Percentiles rank a stretch among this genome's conserved stretches.
These are phyloP conservation scores for Abscondita cerata DNA, from an alignment of 2,888 invertebrate genomes.

Conservation along the genomic window DNA sequence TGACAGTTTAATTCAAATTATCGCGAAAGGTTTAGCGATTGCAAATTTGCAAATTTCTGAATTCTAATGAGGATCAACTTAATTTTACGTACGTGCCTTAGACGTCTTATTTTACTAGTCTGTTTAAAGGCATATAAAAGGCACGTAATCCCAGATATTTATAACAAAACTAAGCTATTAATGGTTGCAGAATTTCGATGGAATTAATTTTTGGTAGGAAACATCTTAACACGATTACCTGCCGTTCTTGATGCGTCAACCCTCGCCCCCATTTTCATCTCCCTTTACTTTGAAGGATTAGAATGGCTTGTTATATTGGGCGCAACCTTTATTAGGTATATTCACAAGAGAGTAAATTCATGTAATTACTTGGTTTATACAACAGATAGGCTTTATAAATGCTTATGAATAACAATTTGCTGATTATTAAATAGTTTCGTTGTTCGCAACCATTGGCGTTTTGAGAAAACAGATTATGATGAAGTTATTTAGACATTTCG, in stretches of 20 bases:
- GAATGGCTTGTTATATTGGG: conserved; percentile 23
- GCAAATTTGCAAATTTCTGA: too few species aligned
- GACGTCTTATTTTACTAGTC: neutral
- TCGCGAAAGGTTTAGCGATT: too few species aligned
- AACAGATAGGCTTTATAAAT: conserved; percentile 30
- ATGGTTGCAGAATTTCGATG: conserved; percentile 14
- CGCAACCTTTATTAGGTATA: conserved; percentile 28
- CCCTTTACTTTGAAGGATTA: conserved; percentile 24
- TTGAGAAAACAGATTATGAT: neutral
- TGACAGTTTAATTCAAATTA: too few species aligned
- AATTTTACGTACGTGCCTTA: neutral
- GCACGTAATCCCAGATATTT: neutral
- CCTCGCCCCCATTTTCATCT: neutral
- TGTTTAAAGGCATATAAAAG: neutral
- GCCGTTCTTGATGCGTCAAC: conserved; percentile 2
- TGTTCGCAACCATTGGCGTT: conserved; percentile 13
- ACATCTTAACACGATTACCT: conserved; percentile 25
- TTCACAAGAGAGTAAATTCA: conserved; percentile 29
- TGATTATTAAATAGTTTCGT: conserved; percentile 30
- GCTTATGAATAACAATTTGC: conserved; percentile 32
- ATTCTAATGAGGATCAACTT: too few species aligned
- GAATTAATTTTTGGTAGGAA: conserved; percentile 19
- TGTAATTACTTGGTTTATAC: conserved; percentile 30
- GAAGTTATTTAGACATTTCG: too few species aligned
- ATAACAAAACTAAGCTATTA: neutral